Evolutionary conservation across 1,140 invertebrate species (phyloP).

Genomic region (Pemphigus obesinymphae): DNA sequence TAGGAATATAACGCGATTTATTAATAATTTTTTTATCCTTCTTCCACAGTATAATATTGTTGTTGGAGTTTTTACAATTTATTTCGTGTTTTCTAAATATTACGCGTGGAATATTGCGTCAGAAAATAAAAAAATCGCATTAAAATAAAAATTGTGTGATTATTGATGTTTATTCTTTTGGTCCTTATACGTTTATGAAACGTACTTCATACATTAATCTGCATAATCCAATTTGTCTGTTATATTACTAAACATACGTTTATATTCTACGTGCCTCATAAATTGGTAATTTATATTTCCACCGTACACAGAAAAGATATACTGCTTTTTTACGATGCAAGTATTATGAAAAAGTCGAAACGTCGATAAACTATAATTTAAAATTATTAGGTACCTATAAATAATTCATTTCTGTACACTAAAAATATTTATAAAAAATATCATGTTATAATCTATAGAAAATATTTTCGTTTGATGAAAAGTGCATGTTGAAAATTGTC

Average conservation of each 20-base stretch:
- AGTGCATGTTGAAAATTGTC: neutral
- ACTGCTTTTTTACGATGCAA: neutral
- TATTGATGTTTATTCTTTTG: neutral
- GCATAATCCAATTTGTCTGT: neutral
- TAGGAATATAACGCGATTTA: no score
- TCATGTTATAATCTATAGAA: neutral
- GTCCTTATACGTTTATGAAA: neutral
- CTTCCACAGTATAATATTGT: no score
- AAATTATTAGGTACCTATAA: neutral
- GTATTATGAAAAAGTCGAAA: neutral
- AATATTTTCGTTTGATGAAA: neutral
- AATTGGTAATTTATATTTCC: neutral
- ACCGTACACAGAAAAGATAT: neutral
- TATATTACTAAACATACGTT: neutral
- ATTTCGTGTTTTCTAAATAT: no score
- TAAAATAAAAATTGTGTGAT: neutral
- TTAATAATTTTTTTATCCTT: no score
- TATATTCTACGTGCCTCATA: neutral
- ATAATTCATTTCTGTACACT: neutral
- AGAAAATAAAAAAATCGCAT: neutral
- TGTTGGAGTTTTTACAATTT: no score
- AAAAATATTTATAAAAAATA: neutral
- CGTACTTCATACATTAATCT: neutral
- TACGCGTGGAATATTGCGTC: neutral
- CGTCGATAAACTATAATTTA: neutral